Evolutionary conservation across 2,113 vertebrate genomes (phyloP).

Genomic region (Pseudorectes ferrugineus): DNA sequence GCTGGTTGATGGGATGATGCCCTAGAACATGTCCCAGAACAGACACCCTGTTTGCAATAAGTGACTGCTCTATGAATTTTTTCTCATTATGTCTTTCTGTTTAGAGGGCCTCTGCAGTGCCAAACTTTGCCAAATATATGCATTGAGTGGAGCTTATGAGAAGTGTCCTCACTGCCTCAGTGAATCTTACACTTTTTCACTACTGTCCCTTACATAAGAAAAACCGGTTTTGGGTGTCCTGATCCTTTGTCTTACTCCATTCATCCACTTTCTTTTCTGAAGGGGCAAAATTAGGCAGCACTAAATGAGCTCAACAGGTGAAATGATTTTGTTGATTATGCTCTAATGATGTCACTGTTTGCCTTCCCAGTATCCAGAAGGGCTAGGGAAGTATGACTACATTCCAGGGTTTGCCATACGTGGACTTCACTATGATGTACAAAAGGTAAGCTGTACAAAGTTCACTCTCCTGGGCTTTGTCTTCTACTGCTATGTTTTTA

Average conservation of each 20-base stretch:
- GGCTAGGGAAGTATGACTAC: constrained; percentile 77
- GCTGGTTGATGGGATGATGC: background rate
- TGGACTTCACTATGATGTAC: constrained; percentile 81
- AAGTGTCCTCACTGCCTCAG: background rate
- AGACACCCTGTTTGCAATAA: background rate
- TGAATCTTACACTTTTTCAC: background rate
- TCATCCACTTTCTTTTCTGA: background rate
- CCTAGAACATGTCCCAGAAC: background rate
- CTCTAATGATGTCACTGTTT: background rate
- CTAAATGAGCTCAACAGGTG: background rate
- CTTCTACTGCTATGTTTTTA: background rate
- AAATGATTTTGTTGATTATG: background rate
- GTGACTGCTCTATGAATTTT: background rate
- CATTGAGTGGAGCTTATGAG: background rate
- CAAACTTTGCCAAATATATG: background rate
- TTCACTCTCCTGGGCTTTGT: background rate
- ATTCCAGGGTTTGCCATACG: constrained; percentile 80
- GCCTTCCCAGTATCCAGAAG: constrained; percentile 75
- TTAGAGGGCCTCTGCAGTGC: background rate
- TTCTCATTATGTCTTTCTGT: background rate
- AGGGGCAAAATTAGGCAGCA: background rate
- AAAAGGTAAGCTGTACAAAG: constrained; percentile 69
- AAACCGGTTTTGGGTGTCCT: background rate
- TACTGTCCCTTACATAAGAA: background rate
- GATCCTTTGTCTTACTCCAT: background rate